Evolutionary conservation across 2,888 invertebrate species (phyloP), one percentile per base, ranked within the genome.

Genomic region (Microplitis manilae): DNA sequence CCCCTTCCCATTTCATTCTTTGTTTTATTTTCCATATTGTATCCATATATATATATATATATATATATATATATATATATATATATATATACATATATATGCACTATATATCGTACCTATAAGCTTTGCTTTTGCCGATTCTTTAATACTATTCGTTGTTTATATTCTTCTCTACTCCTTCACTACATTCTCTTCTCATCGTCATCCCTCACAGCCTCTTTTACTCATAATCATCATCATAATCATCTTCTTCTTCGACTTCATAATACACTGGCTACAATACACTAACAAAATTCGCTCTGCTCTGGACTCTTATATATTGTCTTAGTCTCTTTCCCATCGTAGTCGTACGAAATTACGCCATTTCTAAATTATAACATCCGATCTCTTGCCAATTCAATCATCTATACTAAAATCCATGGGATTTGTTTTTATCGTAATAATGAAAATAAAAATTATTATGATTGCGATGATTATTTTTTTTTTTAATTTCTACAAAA

Each of bases 361-460:
- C 83, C 83, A 85, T 86, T 86, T 85, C 87, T 83, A 89, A 88
- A 89, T 89, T 88, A 89, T 88, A 89, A 88, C 88, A 88, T 88
- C 87, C 85, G 83, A 83, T 65, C 65, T 62, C 15, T 65, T 20
- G 38, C 7, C 30, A 65, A 65, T 65, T 30, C 7, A 65, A 30
- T 65, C 65, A 50, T 30, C 30, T 30, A 30, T 30, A 62, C 30
- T 65, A 30, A 6, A 62, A 65, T 13, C 20, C 15, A n/a, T 59
- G 30, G 30, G 30, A 30, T 30, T 30, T 30, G 30, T 30, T 30
- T 30, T 30, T 30, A 30, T 30, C 13, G 8, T 38, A 40, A 40
- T 68, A 40, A 68, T 68, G 40, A 39, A 40, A 68, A 68, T 68
- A 40, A 68, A 40, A 40, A 68, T n/a, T 40, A 68, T 40, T 30